These are phyloP conservation scores for Calcarius ornatus DNA, from an alignment of 2,113 vertebrate species.

Conservation along the genomic window DNA sequence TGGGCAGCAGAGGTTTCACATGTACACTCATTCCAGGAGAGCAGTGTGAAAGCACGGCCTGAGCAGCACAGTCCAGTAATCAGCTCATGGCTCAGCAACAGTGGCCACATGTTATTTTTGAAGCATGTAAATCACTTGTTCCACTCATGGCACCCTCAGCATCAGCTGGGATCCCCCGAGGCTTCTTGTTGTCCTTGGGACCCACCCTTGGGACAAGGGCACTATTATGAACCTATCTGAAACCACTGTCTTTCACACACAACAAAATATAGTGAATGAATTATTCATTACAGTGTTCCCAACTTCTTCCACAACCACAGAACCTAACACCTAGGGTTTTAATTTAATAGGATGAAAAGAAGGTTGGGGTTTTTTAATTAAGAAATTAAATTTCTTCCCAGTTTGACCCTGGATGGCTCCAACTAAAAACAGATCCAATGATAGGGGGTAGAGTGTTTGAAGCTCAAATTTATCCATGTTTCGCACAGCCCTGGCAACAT, in stretches of 20 bases:
- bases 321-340: slow-evolving; percentile 4
- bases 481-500: not conserved
- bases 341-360: slow-evolving; percentile 11
- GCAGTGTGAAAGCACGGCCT: not conserved
- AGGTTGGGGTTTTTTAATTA: not conserved
- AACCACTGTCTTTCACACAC: not conserved
- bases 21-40: accelerated
- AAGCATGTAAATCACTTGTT: not conserved
- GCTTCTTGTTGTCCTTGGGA: not conserved
- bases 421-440: not conserved
- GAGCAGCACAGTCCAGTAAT: not conserved
- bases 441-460: not conserved
- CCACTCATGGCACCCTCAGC: not conserved
- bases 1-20: not conserved
- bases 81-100: not conserved
- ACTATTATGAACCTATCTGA: not conserved
- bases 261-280: not conserved
- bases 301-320: not conserved
- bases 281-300: not conserved
- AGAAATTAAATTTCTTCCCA: not conserved
- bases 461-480: not conserved
- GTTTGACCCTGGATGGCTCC: not conserved
- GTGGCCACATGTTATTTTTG: not conserved
- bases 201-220: not conserved
- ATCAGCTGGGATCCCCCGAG: accelerated